Base-by-base conservation (phyloP, 2,797 vertebrate genomes). In the Borostomias antarcticus region DNA sequence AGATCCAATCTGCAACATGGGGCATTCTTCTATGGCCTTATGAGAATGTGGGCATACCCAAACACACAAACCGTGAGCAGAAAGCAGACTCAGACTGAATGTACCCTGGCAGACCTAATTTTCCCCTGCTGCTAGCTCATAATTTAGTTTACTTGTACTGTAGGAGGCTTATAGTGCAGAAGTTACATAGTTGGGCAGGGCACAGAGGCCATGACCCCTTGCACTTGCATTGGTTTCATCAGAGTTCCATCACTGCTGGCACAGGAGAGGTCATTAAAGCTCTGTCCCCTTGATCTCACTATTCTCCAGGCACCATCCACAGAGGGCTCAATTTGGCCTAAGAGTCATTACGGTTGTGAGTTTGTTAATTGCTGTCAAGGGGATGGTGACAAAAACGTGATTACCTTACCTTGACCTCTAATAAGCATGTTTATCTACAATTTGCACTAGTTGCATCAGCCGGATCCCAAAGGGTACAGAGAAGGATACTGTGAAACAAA, bases 311-410 rank as follows among this genome's bases (percentile, higher is more conserved):
- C 74, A 72, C 43, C 64, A 78, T 77, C 80, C 75, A 62, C 58
- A 48, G 29, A 76, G 72, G 29, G 60, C 68, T 74, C 72, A 48
- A 66, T 45, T 60, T 53, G 25, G 58, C 11, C 67, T 51, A 54
- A 80, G 75, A 69, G 4, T 53, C 25, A 9, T 53, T 28, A 15
- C 15, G 11, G 51, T 29, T 50, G 21, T 50, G 21, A 1, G 2
- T 3, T 15, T 54, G 29, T 77, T 88, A 84, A 88, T 86, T 83
- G 77, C 80, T 84, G 57, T 77, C 81, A 51, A 65, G 70, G 77
- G 60, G 73, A 72, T 53, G 45, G 50, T 69, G 72, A 70, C 10
- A 68, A 43, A 58, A 32, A 71, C 59, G 73, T 69, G 72, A 82
- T 68, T 65, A 75, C n/a, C n/a, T n/a, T n/a, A n/a, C n/a, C n/a